Conservation (phyloP, 1,140 invertebrate genomes). For the Apis mellifera region DNA sequence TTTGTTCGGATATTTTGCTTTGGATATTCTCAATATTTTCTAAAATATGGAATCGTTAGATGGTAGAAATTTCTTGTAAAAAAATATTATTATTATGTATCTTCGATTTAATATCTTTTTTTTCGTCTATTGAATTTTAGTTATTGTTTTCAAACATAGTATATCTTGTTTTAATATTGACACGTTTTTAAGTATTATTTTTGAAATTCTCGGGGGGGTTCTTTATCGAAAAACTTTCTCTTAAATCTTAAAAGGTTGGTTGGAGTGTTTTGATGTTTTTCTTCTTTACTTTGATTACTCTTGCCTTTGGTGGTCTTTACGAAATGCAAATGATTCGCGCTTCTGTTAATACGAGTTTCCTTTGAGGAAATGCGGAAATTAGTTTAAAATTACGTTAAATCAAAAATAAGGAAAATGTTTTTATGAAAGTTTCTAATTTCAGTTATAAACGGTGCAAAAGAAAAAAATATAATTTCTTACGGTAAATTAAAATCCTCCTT, state of each 20-base stretch:
- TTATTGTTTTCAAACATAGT: background rate
- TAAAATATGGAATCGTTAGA: too few relatives aligned
- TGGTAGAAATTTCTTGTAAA: too few relatives aligned
- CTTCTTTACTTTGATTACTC: background rate
- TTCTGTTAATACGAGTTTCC: background rate
- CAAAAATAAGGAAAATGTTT: too few relatives aligned
- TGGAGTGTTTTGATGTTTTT: background rate
- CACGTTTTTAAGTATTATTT: background rate
- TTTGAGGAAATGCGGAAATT: background rate
- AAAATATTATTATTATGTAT: too few relatives aligned
- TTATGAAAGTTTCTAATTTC: too few relatives aligned
- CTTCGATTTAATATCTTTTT: background rate
- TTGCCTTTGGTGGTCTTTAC: background rate
- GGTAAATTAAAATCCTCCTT: too few relatives aligned
- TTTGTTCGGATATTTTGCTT: too few relatives aligned
- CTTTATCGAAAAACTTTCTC: background rate
- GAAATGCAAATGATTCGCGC: background rate
- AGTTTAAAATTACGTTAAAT: too few relatives aligned
- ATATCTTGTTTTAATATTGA: background rate
- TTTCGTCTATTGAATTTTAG: background rate
- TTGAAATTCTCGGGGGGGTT: too few relatives aligned
- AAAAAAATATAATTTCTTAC: too few relatives aligned
- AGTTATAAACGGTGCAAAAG: too few relatives aligned
- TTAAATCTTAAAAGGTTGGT: background rate
- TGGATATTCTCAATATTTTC: too few relatives aligned